A percentile compares a stretch with the other conserved stretches of the same genome.
Conservation (phyloP, 2,113 vertebrate genomes). For the Chloroceryle aenea region DNA sequence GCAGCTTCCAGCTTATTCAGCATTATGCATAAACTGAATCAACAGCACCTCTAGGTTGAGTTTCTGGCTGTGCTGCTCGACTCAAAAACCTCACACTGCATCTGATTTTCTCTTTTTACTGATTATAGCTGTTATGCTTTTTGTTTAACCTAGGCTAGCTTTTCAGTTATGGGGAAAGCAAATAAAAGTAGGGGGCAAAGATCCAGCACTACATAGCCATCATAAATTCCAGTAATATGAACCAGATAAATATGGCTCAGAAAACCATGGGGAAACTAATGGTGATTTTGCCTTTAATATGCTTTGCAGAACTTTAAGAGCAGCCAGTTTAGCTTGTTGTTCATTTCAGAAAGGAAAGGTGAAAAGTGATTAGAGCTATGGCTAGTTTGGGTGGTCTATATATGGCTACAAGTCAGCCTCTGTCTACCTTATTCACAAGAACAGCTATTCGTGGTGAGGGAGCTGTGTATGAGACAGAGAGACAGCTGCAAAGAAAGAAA, state of each 20-base stretch:
- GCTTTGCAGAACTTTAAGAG: not conserved
- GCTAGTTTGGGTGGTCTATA: not conserved
- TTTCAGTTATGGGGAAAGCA: not conserved
- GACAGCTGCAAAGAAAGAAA: not conserved
- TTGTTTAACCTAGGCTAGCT: not conserved
- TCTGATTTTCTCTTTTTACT: conserved; percentile 2
- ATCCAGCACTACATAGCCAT: not conserved
- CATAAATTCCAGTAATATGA: not conserved
- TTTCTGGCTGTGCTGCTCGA: not conserved
- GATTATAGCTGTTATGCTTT: not conserved
- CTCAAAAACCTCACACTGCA: not conserved
- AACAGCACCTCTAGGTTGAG: not conserved
- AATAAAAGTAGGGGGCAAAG: not conserved
- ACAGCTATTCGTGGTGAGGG: not conserved
- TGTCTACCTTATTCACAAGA: conserved; percentile 8
- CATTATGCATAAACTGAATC: not conserved
- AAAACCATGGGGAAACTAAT: not conserved
- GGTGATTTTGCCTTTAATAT: not conserved
- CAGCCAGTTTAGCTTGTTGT: not conserved
- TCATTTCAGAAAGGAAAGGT: conserved; percentile 20
- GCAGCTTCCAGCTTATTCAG: not conserved
- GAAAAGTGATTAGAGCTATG: not conserved
- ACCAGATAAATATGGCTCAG: conserved; percentile 9
- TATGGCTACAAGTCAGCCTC: not conserved
- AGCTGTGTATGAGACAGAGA: not conserved